These are phyloP conservation scores for Cacoxenus indagator DNA, from an alignment of 2,888 invertebrate species.

Conservation along the genomic window DNA sequence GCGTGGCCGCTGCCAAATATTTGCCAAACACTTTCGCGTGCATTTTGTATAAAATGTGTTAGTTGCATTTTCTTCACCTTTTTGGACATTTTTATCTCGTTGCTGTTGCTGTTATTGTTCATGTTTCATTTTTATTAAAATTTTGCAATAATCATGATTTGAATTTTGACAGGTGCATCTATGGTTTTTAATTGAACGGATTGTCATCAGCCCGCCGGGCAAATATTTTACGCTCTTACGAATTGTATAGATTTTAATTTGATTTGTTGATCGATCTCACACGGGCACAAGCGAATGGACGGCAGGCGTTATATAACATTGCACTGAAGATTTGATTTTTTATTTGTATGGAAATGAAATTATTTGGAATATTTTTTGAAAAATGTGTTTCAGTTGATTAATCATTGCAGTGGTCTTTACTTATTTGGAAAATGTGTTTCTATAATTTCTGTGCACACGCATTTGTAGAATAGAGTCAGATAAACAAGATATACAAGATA, in stretches of 20 bases:
- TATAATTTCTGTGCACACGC: no score
- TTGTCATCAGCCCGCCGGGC: neutral
- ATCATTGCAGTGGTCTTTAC: no score
- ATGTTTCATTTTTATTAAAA: slow-evolving; percentile 20
- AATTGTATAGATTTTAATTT: slow-evolving; percentile 31
- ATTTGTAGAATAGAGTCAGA: no score
- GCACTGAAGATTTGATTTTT: no score
- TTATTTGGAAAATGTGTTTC: no score
- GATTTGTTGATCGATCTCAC: slow-evolving; percentile 24
- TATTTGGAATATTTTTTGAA: no score
- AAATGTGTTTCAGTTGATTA: no score
- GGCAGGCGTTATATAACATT: no score
- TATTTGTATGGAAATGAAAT: no score
- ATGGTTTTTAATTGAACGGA: neutral
- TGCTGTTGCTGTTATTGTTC: slow-evolving; percentile 3
- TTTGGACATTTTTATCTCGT: neutral
- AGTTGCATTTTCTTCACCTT: neutral
- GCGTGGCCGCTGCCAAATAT: slow-evolving; percentile 36
- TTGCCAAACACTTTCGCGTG: slow-evolving; percentile 57
- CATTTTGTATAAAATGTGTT: slow-evolving; percentile 56
- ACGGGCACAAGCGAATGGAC: no score
- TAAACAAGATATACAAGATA: no score
- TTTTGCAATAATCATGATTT: slow-evolving; percentile 42
- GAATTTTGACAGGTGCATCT: slow-evolving; percentile 33
- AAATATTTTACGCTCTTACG: slow-evolving; percentile 18